These are phyloP conservation scores for Tragelaphus imberbis DNA, from an alignment of 2,113 vertebrate species.

Conservation along the genomic window DNA sequence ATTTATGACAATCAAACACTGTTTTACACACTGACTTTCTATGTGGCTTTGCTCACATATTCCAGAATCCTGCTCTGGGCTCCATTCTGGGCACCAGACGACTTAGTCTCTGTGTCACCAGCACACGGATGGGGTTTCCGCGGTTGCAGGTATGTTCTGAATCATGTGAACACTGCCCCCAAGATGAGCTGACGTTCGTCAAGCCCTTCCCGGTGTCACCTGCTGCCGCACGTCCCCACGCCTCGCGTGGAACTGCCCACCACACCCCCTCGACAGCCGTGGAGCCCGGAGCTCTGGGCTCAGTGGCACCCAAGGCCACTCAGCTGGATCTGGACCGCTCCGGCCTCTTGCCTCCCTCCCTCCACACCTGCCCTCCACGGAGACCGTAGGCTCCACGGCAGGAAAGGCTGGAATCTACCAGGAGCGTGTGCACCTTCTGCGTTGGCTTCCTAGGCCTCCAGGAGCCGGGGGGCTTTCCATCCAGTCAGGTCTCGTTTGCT, in stretches of 20 bases:
- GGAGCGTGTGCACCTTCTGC: neutral
- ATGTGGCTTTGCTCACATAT: fast-evolving
- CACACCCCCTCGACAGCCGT: fast-evolving
- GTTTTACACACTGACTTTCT: neutral
- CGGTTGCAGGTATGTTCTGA: neutral
- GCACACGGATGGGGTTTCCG: neutral
- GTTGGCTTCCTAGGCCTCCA: neutral
- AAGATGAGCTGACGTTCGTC: fast-evolving
- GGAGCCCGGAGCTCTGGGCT: neutral
- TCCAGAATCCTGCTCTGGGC: neutral
- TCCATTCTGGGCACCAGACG: fast-evolving
- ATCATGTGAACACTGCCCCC: neutral
- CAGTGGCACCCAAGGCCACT: neutral
- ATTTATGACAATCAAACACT: neutral
- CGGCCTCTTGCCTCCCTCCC: neutral
- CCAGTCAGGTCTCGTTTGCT: neutral
- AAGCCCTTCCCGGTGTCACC: no score
- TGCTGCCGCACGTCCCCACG: fast-evolving
- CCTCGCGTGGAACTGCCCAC: fast-evolving
- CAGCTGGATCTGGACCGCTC: neutral
- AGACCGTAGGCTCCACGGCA: fast-evolving
- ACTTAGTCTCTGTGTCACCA: fast-evolving
- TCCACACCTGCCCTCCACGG: neutral
- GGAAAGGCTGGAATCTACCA: neutral
- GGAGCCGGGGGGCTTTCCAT: neutral